phyloP scores from a whole-genome alignment of 64 coral and sea anemone species.

The Actinia tenebrosa region DNA sequence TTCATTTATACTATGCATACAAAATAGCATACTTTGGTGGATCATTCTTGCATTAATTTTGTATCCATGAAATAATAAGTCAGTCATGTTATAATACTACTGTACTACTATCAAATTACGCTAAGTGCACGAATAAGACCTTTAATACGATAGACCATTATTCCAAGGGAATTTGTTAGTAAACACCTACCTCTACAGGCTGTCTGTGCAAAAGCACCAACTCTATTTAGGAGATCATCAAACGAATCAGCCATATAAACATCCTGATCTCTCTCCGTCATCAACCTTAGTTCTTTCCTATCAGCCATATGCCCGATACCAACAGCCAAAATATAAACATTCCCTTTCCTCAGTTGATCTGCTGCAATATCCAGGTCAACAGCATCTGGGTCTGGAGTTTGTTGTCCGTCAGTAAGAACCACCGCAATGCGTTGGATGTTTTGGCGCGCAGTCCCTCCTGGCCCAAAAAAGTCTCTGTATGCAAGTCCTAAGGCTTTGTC shows the following conservation, averaged over 20 bases:
- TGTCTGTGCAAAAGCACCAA: conserved; percentile 34
- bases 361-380: conserved; percentile 31
- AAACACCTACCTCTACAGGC: conserved; percentile 32
- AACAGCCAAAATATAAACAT: conserved; percentile 55
- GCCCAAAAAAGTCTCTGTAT: conserved; percentile 22
- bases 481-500: conserved; percentile 48
- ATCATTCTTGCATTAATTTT: too few relatives aligned
- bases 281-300: conserved; percentile 46
- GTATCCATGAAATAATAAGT: too few relatives aligned
- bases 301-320: conserved; percentile 46
- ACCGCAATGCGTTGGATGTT: conserved; percentile 43
- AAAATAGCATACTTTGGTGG: too few relatives aligned
- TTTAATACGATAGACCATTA: too few relatives aligned
- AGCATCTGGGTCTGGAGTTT: conserved; percentile 38
- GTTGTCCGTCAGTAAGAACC: conserved; percentile 71
- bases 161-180: background rate
- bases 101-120: too few relatives aligned
- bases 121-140: too few relatives aligned
- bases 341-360: conserved; percentile 35
- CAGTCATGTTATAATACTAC: too few relatives aligned
- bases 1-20: background rate
- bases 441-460: conserved; percentile 24
- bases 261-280: conserved; percentile 60
- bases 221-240: conserved; percentile 45
- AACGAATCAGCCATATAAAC: conserved; percentile 66